Conservation (phyloP, 2,888 invertebrate species). For the Hylaea fasciaria region DNA sequence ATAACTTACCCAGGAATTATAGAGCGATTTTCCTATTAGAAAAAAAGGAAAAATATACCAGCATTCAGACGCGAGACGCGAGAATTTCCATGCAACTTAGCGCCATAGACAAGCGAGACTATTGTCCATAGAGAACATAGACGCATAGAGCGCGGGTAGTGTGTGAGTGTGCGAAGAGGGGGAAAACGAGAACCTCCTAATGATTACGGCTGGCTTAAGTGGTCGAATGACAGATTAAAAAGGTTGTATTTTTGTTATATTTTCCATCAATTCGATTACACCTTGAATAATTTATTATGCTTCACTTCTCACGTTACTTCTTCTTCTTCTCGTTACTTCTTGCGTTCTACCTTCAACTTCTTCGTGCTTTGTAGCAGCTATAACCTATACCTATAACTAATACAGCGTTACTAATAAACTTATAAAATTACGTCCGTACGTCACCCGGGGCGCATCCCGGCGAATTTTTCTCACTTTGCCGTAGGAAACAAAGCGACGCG, state of each 20-base stretch:
- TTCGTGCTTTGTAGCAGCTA: too few species aligned
- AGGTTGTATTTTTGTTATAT: not conserved
- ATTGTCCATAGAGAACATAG: slow-evolving; percentile 50
- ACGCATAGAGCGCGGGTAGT: slow-evolving; percentile 36
- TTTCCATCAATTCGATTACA: too few species aligned
- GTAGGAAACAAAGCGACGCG: slow-evolving; percentile 46
- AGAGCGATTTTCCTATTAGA: slow-evolving; percentile 15
- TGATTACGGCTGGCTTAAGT: slow-evolving; percentile 62
- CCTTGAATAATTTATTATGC: too few species aligned
- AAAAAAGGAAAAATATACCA: slow-evolving; percentile 22
- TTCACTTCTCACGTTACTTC: too few species aligned
- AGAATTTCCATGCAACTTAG: slow-evolving; percentile 52
- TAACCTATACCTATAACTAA: slow-evolving; percentile 3
- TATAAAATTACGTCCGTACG: slow-evolving; percentile 42
- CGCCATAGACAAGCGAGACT: slow-evolving; percentile 51
- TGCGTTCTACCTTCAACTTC: too few species aligned
- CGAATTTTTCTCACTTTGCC: slow-evolving; percentile 45
- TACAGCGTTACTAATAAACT: slow-evolving; percentile 32
- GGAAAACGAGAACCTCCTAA: slow-evolving; percentile 44
- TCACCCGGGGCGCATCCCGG: slow-evolving; percentile 34
- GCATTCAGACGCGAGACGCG: slow-evolving; percentile 45
- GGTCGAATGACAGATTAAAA: slow-evolving; percentile 70
- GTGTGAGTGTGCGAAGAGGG: slow-evolving; percentile 25
- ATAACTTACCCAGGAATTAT: not conserved
- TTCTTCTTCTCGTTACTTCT: too few species aligned